Base-by-base conservation (phyloP, 64 coral and sea anemone genomes). In the Platygyra sinensis region DNA sequence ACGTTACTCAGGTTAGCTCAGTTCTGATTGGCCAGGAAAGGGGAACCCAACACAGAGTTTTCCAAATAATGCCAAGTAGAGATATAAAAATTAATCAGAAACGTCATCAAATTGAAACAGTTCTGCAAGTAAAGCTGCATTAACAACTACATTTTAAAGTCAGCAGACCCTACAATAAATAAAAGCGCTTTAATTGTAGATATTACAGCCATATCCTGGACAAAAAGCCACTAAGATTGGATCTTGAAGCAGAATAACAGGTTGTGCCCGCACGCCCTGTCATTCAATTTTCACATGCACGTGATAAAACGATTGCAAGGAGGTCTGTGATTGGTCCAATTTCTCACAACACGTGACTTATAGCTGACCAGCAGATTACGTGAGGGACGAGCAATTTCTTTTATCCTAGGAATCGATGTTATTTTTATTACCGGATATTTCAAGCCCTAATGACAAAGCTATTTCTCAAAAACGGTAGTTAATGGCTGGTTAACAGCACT, bases 321-420 rank as follows among this genome's bases (percentile, higher is more conserved):
- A 85, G 67, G 63, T 28, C 30, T 24, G 38, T 49, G 27, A 83
- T 83, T 42, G 61, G 30, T 67, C 31, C 36, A 32, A 33, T 67
- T 83, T 67, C 61, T 46, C 30, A 72, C 33, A 15, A 64, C 38
- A 85, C 81, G 63, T 85, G 81, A 85, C 69, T 85, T 51, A 36
- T 29, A 72, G 30, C 81, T 71, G 81, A 51, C 81, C 81, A 85
- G 81, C 81, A 85, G 81, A 72, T 71, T 36, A 85, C 81, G 81
- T 50, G 62, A 85, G 27, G 7, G 15, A 63, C n/a, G 39, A 28
- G 30, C 62, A 24, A 32, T 80, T 83, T 42, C 22, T 31, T 20
- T 85, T 85, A 27, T 69, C 69, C 38, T 62, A 25, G 62, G 81
- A 71, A 71, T 77, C 20, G 75, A 77, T 22, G 46, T 52, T 30